Base-by-base conservation (phyloP, 53 echinoderm and acorn worm species). In the Arbacia lixula region DNA sequence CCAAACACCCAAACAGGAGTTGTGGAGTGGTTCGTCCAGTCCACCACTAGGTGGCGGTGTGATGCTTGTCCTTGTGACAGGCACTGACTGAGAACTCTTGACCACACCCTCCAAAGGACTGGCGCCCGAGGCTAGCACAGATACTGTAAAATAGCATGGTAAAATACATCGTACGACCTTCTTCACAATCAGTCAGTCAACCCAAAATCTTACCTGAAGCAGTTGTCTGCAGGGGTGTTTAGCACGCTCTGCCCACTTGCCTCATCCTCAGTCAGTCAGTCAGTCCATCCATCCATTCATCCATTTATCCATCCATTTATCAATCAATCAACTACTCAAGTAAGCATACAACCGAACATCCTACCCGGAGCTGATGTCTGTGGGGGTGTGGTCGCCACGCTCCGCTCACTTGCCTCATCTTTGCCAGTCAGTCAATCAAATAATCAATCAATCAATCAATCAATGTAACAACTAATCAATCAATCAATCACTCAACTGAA, bases 221-320 rank as follows among this genome's bases (percentile, higher is more conserved):
- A 6, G 90, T 85, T 12, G 88, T 73, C 71, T 93, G 90, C 12
- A 93, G 86, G 22, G 14, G 92, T 93, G 32, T 92, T 95, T 0
- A 93, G 95, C 32, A 95, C 95, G 84, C 90, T 95, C 2, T 93
- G 83, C 0, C 95, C 92, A 21, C 90, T 58, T 0, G 86, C 93
- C 42, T 93, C 93, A 40, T 94, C 94, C 25, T 94, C 94, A n/a
- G n/a, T n/a, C n/a, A n/a, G n/a, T n/a, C n/a, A n/a, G n/a, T n/a
- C n/a, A n/a, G n/a, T n/a, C n/a, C n/a, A n/a, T n/a, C n/a, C n/a
- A n/a, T n/a, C n/a, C n/a, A n/a, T n/a, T n/a, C n/a, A n/a, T n/a
- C n/a, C n/a, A n/a, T n/a, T n/a, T n/a, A n/a, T n/a, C n/a, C n/a
- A n/a, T n/a, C n/a, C n/a, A n/a, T n/a, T n/a, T n/a, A n/a, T n/a